Evolutionary conservation across 2,113 vertebrate genomes (phyloP).

Genomic region (Passer domesticus): DNA sequence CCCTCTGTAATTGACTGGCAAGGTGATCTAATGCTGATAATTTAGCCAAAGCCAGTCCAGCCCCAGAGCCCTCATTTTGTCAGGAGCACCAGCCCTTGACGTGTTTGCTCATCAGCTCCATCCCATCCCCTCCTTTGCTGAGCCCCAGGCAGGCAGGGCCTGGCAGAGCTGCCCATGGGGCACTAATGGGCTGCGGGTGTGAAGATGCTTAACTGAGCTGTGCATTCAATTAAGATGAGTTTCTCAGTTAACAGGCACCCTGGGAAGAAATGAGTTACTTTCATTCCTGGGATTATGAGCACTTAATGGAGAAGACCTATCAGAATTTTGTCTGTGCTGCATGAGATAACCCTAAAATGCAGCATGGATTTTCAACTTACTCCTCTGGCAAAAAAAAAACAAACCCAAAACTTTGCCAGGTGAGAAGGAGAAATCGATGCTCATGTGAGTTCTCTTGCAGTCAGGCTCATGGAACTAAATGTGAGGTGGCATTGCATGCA

Average conservation of each 20-base stretch:
- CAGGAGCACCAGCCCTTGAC: not conserved
- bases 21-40: not conserved
- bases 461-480: not conserved
- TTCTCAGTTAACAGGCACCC: slow-evolving; percentile 73
- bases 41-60: slow-evolving; percentile 2
- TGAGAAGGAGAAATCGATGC: slow-evolving; percentile 1
- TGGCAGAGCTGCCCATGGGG: slow-evolving; percentile 41
- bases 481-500: not conserved
- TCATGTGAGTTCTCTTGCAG: not conserved
- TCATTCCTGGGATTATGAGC: slow-evolving; percentile 70
- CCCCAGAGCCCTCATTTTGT: slow-evolving; percentile 41
- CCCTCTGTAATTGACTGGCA: slow-evolving; percentile 9
- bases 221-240: slow-evolving; percentile 69
- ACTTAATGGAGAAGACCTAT: slow-evolving; percentile 69
- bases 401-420: not conserved
- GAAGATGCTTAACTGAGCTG: slow-evolving; percentile 70
- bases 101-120: not conserved
- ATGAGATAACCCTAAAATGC: slow-evolving; percentile 41
- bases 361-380: slow-evolving; percentile 37
- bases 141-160: slow-evolving; percentile 36
- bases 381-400: slow-evolving; percentile 9
- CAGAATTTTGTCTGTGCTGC: slow-evolving; percentile 51
- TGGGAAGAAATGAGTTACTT: slow-evolving; percentile 68
- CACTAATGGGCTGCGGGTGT: slow-evolving; percentile 49
- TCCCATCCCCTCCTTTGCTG: not conserved